phyloP scores from a whole-genome alignment of 2,113 vertebrate genomes.

The Apodemus speciosus region DNA sequence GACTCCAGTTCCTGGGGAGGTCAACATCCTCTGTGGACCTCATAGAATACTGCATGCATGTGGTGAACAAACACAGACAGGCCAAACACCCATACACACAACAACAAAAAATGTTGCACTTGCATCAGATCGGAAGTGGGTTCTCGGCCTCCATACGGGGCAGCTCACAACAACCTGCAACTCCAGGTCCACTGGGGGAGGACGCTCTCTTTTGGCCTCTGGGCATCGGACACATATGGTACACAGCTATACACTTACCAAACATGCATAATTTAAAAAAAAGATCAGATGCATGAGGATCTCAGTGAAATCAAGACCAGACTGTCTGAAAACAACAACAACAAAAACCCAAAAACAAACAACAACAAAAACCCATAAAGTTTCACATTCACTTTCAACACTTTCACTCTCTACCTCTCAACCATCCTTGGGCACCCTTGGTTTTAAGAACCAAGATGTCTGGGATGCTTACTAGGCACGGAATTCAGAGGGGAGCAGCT shows the following conservation, averaged over 20 bases:
- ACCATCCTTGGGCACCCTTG: not conserved
- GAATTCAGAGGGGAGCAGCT: not conserved
- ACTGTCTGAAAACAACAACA: not conserved
- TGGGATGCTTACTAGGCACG: no score
- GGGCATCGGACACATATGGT: not conserved
- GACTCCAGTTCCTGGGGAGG: not conserved
- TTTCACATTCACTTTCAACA: not conserved
- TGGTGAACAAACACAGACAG: not conserved
- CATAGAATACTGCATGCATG: no score
- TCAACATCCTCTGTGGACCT: not conserved
- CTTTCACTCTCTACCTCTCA: not conserved
- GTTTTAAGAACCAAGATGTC: not conserved
- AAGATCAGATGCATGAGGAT: not conserved
- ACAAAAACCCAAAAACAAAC: not conserved
- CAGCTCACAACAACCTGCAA: not conserved
- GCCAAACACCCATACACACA: not conserved
- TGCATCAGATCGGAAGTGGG: not conserved
- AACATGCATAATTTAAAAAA: no score
- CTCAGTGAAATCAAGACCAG: not conserved
- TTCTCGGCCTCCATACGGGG: not conserved
- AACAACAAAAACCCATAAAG: not conserved
- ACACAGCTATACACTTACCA: no score
- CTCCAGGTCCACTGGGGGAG: not conserved
- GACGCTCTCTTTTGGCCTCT: not conserved
- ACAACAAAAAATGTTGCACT: not conserved